A percentile compares a stretch with the other conserved stretches of the same genome.
phyloP scores from a whole-genome alignment of 2,888 invertebrate genomes.

The Entomobrya proxima region DNA sequence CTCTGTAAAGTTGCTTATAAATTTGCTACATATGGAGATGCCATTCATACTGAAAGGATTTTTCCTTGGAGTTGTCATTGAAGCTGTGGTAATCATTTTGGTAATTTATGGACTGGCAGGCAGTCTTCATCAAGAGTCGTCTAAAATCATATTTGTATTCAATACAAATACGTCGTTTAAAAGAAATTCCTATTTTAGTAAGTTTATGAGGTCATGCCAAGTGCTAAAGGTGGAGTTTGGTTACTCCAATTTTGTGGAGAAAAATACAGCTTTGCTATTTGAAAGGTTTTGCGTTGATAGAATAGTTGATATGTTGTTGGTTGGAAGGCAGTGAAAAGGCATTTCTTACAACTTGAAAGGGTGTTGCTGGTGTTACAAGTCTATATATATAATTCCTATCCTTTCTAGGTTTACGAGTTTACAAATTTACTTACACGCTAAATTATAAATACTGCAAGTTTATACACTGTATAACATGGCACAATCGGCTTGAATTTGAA shows the following conservation, averaged over 20 bases:
- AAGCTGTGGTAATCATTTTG: not conserved
- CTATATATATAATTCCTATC: too few species aligned
- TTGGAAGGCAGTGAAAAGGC: too few species aligned
- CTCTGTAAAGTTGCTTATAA: not conserved
- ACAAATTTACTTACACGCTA: too few species aligned
- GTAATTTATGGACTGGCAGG: not conserved
- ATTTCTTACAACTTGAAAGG: too few species aligned
- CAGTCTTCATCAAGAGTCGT: not conserved
- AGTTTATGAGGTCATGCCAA: not conserved
- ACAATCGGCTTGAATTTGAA: too few species aligned
- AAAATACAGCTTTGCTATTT: not conserved
- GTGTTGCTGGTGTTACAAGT: too few species aligned
- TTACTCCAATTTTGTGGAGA: not conserved
- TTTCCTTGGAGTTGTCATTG: not conserved
- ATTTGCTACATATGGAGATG: not conserved
- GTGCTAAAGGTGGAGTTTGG: not conserved
- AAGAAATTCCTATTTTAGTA: not conserved
- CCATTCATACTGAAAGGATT: not conserved
- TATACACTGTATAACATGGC: too few species aligned
- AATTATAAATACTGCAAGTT: too few species aligned
- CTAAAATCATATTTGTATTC: not conserved
- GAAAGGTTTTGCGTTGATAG: not conserved
- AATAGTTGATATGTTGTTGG: too few species aligned
- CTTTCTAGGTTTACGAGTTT: too few species aligned
- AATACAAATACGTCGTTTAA: not conserved